These are phyloP conservation scores for Ischnus inquisitorius DNA, from an alignment of 2,888 invertebrate species.

Conservation along the genomic window DNA sequence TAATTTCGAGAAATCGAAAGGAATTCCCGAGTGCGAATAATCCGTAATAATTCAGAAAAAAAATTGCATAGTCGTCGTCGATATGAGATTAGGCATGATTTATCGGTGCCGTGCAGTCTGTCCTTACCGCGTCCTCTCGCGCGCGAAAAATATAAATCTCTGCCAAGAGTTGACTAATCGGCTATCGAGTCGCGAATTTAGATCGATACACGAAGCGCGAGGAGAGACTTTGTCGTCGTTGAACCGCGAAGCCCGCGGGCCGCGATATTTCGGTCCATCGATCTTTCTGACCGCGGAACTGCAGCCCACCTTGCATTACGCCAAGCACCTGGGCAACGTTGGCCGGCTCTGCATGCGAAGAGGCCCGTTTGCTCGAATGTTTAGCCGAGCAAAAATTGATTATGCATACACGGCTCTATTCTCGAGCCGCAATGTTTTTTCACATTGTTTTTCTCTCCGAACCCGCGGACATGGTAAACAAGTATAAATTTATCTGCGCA, in stretches of 20 bases:
- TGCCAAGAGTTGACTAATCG: conserved; percentile 68
- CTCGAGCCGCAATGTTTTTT: neutral
- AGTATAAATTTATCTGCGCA: neutral
- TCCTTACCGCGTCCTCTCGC: conserved; percentile 62
- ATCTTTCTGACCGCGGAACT: neutral
- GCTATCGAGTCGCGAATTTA: conserved; percentile 57
- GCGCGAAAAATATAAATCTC: conserved; percentile 11
- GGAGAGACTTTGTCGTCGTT: conserved; percentile 1
- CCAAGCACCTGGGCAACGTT: neutral
- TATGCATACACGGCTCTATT: neutral
- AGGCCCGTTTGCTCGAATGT: neutral
- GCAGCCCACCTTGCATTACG: too few species aligned
- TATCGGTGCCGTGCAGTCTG: conserved; percentile 78
- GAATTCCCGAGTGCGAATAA: too few species aligned
- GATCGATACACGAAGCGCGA: conserved; percentile 24
- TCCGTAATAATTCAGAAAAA: neutral
- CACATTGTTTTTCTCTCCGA: neutral
- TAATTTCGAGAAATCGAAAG: too few species aligned
- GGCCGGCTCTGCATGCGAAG: neutral
- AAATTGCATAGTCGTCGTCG: conserved; percentile 24
- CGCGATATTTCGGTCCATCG: conserved; percentile 41
- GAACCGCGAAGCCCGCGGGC: conserved; percentile 20
- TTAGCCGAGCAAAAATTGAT: neutral
- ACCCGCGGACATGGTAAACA: neutral
- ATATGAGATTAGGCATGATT: conserved; percentile 53